A percentile compares a stretch with the other conserved stretches of the same genome.
Evolutionary conservation across 2,888 invertebrate species (phyloP).

Genomic region (Cephus pulcher): DNA sequence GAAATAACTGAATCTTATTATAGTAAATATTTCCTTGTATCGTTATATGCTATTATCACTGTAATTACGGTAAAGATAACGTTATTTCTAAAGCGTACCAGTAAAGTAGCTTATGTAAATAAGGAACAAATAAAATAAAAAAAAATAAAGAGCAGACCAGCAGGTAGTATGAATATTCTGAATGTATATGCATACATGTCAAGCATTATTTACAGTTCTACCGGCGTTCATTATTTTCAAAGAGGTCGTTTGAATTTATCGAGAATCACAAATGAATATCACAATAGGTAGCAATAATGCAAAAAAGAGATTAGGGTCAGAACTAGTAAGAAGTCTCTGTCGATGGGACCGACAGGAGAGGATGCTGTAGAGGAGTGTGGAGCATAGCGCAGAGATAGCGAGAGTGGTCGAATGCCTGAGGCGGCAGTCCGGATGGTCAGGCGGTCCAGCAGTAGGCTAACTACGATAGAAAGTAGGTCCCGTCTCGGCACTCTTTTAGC

Average conservation of each 20-base stretch:
- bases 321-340: neutral
- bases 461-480: constrained; percentile 61
- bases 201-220: neutral
- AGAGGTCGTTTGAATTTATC: neutral
- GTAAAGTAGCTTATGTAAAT: neutral
- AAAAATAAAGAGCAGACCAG: neutral
- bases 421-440: constrained; percentile 55
- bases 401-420: constrained; percentile 54
- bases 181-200: neutral
- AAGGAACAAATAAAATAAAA: neutral
- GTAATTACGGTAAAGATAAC: neutral
- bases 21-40: neutral
- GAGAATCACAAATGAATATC: neutral
- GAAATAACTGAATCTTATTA: neutral
- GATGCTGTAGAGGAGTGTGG: neutral
- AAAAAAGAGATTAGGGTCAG: neutral
- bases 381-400: constrained; percentile 38
- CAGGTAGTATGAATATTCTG: neutral
- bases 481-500: constrained; percentile 28
- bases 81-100: neutral
- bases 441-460: constrained; percentile 47
- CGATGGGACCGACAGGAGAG: neutral
- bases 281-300: neutral
- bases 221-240: neutral
- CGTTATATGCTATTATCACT: neutral